Evolutionary conservation across 2,888 invertebrate genomes (phyloP).

Genomic region (Drosophila putrida): DNA sequence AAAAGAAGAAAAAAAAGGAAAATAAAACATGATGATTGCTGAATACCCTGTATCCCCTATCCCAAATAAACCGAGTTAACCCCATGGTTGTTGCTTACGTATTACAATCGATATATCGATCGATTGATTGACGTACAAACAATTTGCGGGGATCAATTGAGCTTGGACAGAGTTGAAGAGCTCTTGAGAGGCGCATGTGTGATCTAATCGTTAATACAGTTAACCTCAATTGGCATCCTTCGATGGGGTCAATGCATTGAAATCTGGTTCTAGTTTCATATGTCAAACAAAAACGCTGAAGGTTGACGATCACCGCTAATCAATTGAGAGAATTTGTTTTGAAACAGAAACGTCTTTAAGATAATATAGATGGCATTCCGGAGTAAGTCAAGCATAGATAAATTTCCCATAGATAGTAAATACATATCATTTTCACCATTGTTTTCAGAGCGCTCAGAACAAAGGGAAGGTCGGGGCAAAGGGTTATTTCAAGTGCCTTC

Average conservation of each 20-base stretch:
- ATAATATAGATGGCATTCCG: slow-evolving; percentile 1
- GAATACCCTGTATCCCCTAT: slow-evolving; percentile 32
- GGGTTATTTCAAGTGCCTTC: slow-evolving; percentile 42
- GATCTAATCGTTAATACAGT: slow-evolving; percentile 58
- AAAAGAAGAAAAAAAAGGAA: slow-evolving; percentile 23
- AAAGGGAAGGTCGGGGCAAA: slow-evolving; percentile 7
- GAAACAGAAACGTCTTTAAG: slow-evolving; percentile 1
- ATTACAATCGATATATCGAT: slow-evolving; percentile 32
- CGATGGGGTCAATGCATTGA: slow-evolving; percentile 58
- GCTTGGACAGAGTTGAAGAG: slow-evolving; percentile 54
- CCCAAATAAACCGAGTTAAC: not conserved
- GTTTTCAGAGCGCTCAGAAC: slow-evolving; percentile 12
- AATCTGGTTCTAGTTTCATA: slow-evolving; percentile 57
- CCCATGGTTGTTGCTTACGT: slow-evolving; percentile 51
- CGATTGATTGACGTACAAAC: slow-evolving; percentile 53
- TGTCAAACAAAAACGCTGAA: slow-evolving; percentile 11
- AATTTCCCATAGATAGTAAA: slow-evolving; percentile 34
- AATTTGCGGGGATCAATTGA: slow-evolving; percentile 53
- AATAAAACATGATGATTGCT: slow-evolving; percentile 6
- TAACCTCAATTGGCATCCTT: slow-evolving; percentile 62
- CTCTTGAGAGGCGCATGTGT: slow-evolving; percentile 49
- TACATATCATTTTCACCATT: slow-evolving; percentile 25
- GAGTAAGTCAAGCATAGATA: slow-evolving; percentile 29
- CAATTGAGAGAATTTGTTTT: slow-evolving; percentile 24
- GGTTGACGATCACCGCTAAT: slow-evolving; percentile 27